These are phyloP conservation scores for Syrphus vitripennis DNA, from an alignment of 2,888 invertebrate genomes.

Conservation along the genomic window DNA sequence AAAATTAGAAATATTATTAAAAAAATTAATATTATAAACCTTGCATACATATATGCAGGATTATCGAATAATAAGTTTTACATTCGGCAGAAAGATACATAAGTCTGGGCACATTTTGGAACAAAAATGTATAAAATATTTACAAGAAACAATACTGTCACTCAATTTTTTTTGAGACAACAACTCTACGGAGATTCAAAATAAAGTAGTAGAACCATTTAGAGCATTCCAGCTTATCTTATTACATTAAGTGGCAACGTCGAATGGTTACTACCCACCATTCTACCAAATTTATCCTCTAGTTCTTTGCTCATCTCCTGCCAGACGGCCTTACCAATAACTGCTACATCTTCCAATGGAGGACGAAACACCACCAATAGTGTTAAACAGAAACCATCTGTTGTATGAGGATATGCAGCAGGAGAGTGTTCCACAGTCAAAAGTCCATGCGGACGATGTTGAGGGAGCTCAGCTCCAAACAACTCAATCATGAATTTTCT, in stretches of 20 bases:
- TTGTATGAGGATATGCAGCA: constrained; percentile 80
- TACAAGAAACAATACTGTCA: constrained; percentile 48
- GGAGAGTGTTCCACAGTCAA: constrained; percentile 88
- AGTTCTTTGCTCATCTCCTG: constrained; percentile 89
- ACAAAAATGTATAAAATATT: constrained; percentile 56
- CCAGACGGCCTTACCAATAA: constrained; percentile 95
- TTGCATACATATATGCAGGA: background rate
- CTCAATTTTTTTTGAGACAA: constrained; percentile 37
- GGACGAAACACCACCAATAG: constrained; percentile 91
- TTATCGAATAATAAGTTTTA: background rate
- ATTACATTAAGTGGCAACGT: constrained; percentile 92
- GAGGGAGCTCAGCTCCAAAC: constrained; percentile 92
- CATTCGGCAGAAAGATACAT: constrained; percentile 9
- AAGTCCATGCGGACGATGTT: constrained; percentile 90
- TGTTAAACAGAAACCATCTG: constrained; percentile 91
- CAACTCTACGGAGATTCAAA: constrained; percentile 41
- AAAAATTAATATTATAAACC: background rate
- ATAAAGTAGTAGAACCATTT: background rate
- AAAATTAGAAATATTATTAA: background rate
- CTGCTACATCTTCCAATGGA: constrained; percentile 92
- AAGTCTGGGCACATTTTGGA: no score
- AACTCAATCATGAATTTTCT: constrained; percentile 95
- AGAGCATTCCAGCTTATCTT: constrained; percentile 80
- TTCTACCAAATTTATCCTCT: constrained; percentile 84
- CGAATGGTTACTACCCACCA: constrained; percentile 88